These are phyloP conservation scores for Chloroceryle aenea DNA, from an alignment of 2,113 vertebrate genomes.

Conservation along the genomic window DNA sequence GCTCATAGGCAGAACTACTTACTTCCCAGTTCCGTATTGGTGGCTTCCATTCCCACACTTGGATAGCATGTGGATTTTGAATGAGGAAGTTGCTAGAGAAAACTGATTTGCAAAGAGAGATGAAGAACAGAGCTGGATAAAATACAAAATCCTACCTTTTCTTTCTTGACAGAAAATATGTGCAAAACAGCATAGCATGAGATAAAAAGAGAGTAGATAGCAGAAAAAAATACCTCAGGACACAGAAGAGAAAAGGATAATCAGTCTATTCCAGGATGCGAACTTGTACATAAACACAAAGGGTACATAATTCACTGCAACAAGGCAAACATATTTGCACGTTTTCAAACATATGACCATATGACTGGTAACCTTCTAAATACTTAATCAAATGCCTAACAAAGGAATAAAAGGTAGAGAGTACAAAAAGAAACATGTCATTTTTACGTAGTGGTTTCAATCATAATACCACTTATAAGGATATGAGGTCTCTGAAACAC, in stretches of 20 bases:
- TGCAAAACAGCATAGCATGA: not conserved
- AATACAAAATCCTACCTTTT: not conserved
- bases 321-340: not conserved
- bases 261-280: not conserved
- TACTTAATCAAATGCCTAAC: not conserved
- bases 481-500: not conserved
- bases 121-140: not conserved
- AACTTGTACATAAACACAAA: not conserved
- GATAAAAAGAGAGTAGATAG: not conserved
- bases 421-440: rapidly evolving
- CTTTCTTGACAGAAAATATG: conserved; percentile 12
- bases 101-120: not conserved
- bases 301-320: not conserved
- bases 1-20: not conserved
- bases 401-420: not conserved
- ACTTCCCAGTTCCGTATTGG: not conserved
- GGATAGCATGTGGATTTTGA: not conserved
- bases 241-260: not conserved
- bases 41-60: not conserved
- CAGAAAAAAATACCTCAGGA: not conserved
- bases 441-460: not conserved
- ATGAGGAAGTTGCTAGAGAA: not conserved
- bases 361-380: not conserved
- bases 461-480: not conserved
- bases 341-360: not conserved